A percentile compares a stretch with the other conserved stretches of the same genome.
phyloP scores from a whole-genome alignment of 2,113 vertebrate species.

The Myxocyprinus asiaticus region DNA sequence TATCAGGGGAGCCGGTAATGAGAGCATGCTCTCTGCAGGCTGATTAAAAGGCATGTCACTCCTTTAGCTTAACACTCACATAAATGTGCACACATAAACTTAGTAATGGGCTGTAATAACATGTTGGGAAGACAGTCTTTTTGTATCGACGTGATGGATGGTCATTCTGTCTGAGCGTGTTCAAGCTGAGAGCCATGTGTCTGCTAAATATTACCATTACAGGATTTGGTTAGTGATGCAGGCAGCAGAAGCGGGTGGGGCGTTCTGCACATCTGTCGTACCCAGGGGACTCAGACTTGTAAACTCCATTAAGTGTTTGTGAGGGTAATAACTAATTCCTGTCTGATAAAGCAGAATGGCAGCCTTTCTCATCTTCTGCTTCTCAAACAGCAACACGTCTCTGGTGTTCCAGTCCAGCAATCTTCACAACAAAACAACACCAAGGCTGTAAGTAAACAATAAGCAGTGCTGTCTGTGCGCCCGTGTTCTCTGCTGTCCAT shows the following conservation, averaged over 20 bases:
- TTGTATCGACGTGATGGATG: neutral
- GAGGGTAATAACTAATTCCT: constrained; percentile 37
- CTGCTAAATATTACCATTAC: constrained; percentile 39
- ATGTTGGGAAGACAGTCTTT: neutral
- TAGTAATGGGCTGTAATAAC: constrained; percentile 25
- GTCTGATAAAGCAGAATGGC: constrained; percentile 18
- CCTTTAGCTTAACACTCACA: constrained; percentile 20
- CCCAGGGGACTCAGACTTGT: constrained; percentile 32
- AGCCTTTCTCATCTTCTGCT: constrained; percentile 4
- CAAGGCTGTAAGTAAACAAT: neutral
- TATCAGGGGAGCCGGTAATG: constrained; percentile 40
- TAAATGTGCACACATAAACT: constrained; percentile 9
- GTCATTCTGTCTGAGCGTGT: constrained; percentile 14
- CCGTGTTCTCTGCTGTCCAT: neutral
- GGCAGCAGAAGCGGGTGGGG: constrained; percentile 32
- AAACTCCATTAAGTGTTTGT: constrained; percentile 44
- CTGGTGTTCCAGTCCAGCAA: neutral
- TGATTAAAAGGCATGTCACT: constrained; percentile 37
- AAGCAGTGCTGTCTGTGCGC: neutral
- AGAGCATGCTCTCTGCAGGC: constrained; percentile 32
- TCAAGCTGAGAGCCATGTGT: constrained; percentile 32
- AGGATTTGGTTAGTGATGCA: constrained; percentile 36
- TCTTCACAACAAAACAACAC: constrained; percentile 16
- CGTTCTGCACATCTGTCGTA: constrained; percentile 48
- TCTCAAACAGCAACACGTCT: constrained; percentile 4